phyloP scores from a whole-genome alignment of 2,113 vertebrate species.

The Clarias magur region DNA sequence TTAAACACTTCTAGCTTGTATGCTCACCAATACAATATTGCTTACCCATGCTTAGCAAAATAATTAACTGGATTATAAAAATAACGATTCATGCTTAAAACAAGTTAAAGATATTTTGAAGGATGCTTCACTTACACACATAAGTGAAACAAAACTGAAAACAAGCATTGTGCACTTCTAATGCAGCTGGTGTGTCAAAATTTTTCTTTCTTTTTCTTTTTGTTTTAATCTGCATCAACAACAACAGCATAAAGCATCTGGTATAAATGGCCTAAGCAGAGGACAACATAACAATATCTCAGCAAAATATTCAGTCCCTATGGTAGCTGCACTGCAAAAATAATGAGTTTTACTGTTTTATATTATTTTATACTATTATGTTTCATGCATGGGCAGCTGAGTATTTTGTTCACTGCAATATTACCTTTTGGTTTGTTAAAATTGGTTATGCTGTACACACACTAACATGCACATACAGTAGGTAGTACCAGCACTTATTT shows the following conservation, averaged over 20 bases:
- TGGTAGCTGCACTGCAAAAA: background rate
- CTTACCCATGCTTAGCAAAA: background rate
- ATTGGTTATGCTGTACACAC: background rate
- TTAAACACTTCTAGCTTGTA: background rate
- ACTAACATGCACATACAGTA: background rate
- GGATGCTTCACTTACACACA: background rate
- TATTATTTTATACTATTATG: no score
- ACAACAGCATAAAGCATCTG: background rate
- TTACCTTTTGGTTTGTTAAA: background rate
- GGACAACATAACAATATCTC: background rate
- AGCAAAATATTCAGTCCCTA: background rate
- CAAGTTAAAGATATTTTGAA: background rate
- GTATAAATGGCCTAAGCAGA: background rate
- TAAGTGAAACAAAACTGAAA: background rate
- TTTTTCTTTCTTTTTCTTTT: no score
- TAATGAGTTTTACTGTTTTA: background rate
- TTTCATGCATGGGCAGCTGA: background rate
- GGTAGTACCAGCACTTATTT: background rate
- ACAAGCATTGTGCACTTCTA: background rate
- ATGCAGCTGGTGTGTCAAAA: background rate
- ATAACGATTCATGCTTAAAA: background rate
- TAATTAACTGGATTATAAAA: background rate
- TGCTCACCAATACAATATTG: background rate
- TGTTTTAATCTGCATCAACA: background rate
- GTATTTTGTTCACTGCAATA: background rate